Conservation (phyloP, 1,140 invertebrate genomes). For the Delia radicum region DNA sequence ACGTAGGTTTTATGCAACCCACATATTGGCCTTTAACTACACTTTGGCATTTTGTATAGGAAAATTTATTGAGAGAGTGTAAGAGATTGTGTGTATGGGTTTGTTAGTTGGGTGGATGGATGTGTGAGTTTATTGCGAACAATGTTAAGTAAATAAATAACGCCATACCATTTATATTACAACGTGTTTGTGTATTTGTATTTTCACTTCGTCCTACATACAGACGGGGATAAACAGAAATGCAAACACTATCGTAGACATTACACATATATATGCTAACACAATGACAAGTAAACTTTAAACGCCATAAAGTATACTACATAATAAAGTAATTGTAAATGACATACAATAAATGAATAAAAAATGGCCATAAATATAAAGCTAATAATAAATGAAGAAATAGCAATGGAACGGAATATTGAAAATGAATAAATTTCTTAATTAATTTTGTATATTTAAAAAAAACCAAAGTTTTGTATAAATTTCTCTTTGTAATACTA, state of each 20-base stretch:
- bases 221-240: too few relatives aligned
- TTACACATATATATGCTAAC: not conserved
- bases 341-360: not conserved
- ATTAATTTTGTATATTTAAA: too few relatives aligned
- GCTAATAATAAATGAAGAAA: too few relatives aligned
- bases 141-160: not conserved
- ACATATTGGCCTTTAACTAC: conserved; percentile 14
- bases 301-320: not conserved
- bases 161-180: not conserved
- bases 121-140: not conserved
- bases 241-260: too few relatives aligned
- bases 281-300: not conserved
- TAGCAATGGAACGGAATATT: too few relatives aligned
- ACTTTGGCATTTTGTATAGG: not conserved
- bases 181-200: not conserved
- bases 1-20: not conserved
- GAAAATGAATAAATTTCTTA: too few relatives aligned
- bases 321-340: not conserved
- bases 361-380: too few relatives aligned
- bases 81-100: not conserved
- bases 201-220: not conserved
- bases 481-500: not conserved
- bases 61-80: not conserved
- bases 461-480: not conserved
- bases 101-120: not conserved